Evolutionary conservation across 1,140 invertebrate species (phyloP), one percentile per base, ranked within the genome.

Genomic region (Drosophila bipectinata): DNA sequence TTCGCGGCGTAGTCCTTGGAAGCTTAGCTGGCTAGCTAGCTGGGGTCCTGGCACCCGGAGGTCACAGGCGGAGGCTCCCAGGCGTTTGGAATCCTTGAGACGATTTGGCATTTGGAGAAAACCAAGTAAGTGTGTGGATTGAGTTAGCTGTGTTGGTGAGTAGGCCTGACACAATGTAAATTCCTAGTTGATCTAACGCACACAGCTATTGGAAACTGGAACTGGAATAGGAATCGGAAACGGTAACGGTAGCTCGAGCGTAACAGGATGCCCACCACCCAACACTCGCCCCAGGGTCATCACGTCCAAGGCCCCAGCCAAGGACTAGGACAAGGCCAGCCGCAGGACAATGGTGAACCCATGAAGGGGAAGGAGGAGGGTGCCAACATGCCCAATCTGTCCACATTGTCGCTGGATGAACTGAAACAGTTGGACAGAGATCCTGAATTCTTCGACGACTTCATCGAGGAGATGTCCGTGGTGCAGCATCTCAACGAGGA

Each of bases 391-490:
- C 95, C 95, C 12, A 95, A 96, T 77, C 90, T 96, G 4, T 93
- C 94, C 67, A 93, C 93, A 15, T 83, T 96, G 26, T 94, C 94
- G 7, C 92, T 94, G 62, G 94, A 96, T 51, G 95, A 97, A 90
- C 92, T 97, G 39, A 93, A 94, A 78, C 94, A 94, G 72, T 92
- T 97, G 6, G 93, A 94, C 68, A 93, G 94, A 32, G 94, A 94
- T 92, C 92, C 94, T 1, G 95, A 96, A 54, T 93, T 93, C 60
- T 92, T 96, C 80, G 94, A 96, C 66, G 95, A 96, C 79, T 94
- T 96, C 72, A 90, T 97, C 41, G 94, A 95, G 80, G 94, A 94
- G 67, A 93, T 95, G 87, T 94, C 94, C 9, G 92, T 94, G 72
- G 90, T 96, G 14, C 93, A 94, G 74, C 94, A 96, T 80, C 92